Base-by-base conservation (phyloP, 2,113 vertebrate genomes). In the Castor canadensis region DNA sequence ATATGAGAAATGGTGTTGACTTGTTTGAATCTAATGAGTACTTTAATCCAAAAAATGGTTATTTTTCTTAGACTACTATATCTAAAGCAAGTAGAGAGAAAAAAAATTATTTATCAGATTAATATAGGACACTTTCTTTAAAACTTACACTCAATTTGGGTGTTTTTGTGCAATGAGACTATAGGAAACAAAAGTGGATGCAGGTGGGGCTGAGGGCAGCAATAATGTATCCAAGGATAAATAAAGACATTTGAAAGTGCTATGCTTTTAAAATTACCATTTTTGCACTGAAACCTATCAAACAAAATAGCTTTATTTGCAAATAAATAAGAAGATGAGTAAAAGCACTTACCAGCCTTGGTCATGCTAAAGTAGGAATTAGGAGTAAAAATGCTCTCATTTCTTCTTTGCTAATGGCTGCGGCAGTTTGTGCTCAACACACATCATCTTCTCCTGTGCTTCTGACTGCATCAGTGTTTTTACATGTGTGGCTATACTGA, bases 81-180 rank as follows among this genome's bases (percentile, higher is more conserved):
- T 13, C n/a, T n/a, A 54, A 83, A 17, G 7, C 4, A 94, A 82
- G 32, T 54, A 19, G 12, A 71, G 20, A 16, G 12, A 3, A 56
- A 58, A 56, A 0, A n/a, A n/a, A n/a, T n/a, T n/a, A n/a, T 22
- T 22, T 56, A 43, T 72, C 56, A 62, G 49, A 73, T 79, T 73
- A 62, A 24, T 5, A 24, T 17, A 75, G 30, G 35, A 0, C 17
- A 1, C 3, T 56, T 60, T 17, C 24, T 81, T 81, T 43, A 35
- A 30, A 35, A 8, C 1, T 30, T 7, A 10, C 3, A 62, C 9
- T 35, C 22, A 8, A 6, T 43, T n/a, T 28, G 19, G 1, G 62
- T 47, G 75, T 82, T 43, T 64, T 45, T 40, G 5, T 38, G 28
- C 10, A 58, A 0, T 26, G 30, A 84, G 77, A 26, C 24, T 38